Evolutionary conservation across 2,888 invertebrate genomes (phyloP).

Genomic region (Colostygia pectinataria): DNA sequence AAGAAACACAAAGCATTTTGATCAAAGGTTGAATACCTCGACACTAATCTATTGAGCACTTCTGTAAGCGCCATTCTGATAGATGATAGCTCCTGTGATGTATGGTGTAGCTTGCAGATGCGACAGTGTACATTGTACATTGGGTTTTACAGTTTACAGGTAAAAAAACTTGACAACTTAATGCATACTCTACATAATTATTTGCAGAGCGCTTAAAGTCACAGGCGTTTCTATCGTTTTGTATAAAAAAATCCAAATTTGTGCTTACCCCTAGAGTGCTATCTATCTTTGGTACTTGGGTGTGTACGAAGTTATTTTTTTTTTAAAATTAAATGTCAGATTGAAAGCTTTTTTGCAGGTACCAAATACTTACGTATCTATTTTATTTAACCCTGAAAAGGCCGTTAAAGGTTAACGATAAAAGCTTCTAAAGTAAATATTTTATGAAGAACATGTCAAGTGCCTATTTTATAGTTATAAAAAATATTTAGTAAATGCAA

Average conservation of each 20-base stretch:
- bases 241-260: no score
- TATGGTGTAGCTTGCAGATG: background rate
- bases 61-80: background rate
- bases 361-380: slow-evolving; percentile 21
- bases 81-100: background rate
- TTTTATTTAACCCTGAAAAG: slow-evolving; percentile 38
- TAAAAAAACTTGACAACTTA: no score
- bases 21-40: background rate
- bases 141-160: background rate
- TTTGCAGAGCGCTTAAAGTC: no score
- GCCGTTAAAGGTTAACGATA: slow-evolving; percentile 48
- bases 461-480: slow-evolving; percentile 12
- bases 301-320: no score
- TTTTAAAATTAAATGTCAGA: background rate
- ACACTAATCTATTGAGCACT: slow-evolving; percentile 2
- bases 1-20: background rate
- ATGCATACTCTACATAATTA: no score
- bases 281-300: no score
- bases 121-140: background rate
- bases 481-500: no score
- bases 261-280: no score
- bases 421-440: slow-evolving; percentile 50
- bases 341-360: slow-evolving; percentile 10
- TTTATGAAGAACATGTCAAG: slow-evolving; percentile 29
- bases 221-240: no score